A percentile compares a stretch with the other conserved stretches of the same genome.
Conservation (phyloP, 2,113 vertebrate genomes). For the Solea senegalensis region DNA sequence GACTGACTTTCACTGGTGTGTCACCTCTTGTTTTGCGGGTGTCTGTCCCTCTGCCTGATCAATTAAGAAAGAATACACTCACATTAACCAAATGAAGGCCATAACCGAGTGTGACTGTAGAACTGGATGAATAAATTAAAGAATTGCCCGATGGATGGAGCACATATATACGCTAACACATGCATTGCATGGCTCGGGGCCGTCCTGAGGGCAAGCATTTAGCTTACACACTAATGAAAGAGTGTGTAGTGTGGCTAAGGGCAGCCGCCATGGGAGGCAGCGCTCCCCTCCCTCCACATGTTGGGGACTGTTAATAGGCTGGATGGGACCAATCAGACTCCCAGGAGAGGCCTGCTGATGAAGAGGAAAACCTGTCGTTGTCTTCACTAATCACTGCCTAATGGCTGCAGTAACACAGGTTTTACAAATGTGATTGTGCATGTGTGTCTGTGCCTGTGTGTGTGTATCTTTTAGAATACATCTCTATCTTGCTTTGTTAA, state of each 20-base stretch:
- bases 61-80: slow-evolving; percentile 48
- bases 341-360: slow-evolving; percentile 76
- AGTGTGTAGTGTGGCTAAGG: slow-evolving; percentile 76
- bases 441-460: slow-evolving; percentile 10
- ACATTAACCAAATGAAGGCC: slow-evolving; percentile 61
- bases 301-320: slow-evolving; percentile 77
- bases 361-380: slow-evolving; percentile 78
- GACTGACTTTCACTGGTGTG: slow-evolving; percentile 9
- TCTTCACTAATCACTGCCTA: slow-evolving; percentile 78
- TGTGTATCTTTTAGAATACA: slow-evolving; percentile 3
- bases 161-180: slow-evolving; percentile 70
- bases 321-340: slow-evolving; percentile 74
- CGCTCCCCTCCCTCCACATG: slow-evolving; percentile 71
- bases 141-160: slow-evolving; percentile 72
- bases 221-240: slow-evolving; percentile 83
- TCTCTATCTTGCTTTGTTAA: not conserved
- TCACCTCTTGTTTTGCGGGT: slow-evolving; percentile 20
- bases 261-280: slow-evolving; percentile 78
- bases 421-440: slow-evolving; percentile 61
- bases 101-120: slow-evolving; percentile 47
- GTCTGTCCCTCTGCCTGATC: slow-evolving; percentile 26
- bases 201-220: slow-evolving; percentile 83
- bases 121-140: slow-evolving; percentile 76
- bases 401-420: slow-evolving; percentile 72
- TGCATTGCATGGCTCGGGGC: slow-evolving; percentile 77